Conservation (phyloP, 2,888 invertebrate species). For the Podabrus alpinus region DNA sequence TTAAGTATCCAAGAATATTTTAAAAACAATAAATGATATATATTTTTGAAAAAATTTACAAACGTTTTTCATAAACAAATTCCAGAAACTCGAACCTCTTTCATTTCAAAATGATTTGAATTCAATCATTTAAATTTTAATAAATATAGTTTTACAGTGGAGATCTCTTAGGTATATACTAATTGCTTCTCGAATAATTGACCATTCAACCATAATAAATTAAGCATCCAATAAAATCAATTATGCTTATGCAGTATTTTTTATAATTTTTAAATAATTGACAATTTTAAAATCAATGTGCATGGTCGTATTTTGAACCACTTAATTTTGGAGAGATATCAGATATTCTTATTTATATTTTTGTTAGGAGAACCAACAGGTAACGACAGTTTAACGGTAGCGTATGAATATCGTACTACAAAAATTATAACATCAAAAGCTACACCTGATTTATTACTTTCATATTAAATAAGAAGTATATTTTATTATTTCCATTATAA, state of each 20-base stretch:
- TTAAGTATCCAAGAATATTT: neutral
- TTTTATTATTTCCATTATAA: too few relatives aligned
- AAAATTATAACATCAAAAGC: neutral
- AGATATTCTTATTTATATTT: neutral
- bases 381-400: neutral
- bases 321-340: too few relatives aligned
- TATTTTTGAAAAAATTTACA: neutral
- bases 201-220: neutral
- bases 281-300: too few relatives aligned
- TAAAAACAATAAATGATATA: neutral
- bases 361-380: neutral
- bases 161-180: neutral
- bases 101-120: neutral
- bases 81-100: neutral
- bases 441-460: neutral
- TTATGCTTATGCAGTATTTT: neutral
- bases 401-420: neutral
- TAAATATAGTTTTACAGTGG: neutral
- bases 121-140: too few relatives aligned
- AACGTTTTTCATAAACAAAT: neutral
- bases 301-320: too few relatives aligned
- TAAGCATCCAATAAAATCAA: neutral
- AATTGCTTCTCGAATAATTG: neutral
- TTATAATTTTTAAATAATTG: neutral
- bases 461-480: neutral